Base-by-base conservation (phyloP, 2,888 invertebrate genomes). In the Thymelicus lineola region DNA sequence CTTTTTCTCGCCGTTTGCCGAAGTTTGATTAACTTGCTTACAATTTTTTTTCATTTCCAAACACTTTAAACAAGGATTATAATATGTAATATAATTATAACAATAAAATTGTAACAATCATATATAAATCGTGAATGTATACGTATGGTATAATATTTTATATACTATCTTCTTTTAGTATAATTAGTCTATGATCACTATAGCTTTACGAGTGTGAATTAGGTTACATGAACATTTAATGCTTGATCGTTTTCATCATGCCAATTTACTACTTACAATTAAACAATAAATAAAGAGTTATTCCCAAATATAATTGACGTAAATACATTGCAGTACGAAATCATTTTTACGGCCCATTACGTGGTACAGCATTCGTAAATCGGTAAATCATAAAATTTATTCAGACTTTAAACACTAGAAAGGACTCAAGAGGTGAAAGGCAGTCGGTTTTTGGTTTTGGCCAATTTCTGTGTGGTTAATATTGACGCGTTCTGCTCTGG, bases 401-500 rank as follows among this genome's bases (percentile, higher is more conserved):
- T 76, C 79, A 76, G 77, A 81, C 75, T 80, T 85, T 81, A 83
- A 86, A 79, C 78, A 79, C 81, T 86, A 87, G 84, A 86, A 83
- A 84, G 87, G 85, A 86, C 79, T 80, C 75, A 66, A 73, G 79
- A 83, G 83, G 87, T 85, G 85, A 87, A 88, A 86, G 86, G 82
- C 78, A 71, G 76, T 79, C 71, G 79, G 79, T 75, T 80, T 80
- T 80, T 78, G 77, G 80, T 85, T 85, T 87, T 82, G 73, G 77
- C 81, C 79, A 82, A 85, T 82, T 81, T 80, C 74, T 36, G 74
- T 76, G 76, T 76, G 71, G 75, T 72, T 74, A 78, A 75, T 70
- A 86, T 82, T 84, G 81, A 81, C 79, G 75, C 76, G 77, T 71
- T 76, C 72, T 81, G 82, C 81, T 83, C 84, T 83, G 80, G 79